Conservation (phyloP, 1,140 invertebrate genomes). For the Penaeus indicus region DNA sequence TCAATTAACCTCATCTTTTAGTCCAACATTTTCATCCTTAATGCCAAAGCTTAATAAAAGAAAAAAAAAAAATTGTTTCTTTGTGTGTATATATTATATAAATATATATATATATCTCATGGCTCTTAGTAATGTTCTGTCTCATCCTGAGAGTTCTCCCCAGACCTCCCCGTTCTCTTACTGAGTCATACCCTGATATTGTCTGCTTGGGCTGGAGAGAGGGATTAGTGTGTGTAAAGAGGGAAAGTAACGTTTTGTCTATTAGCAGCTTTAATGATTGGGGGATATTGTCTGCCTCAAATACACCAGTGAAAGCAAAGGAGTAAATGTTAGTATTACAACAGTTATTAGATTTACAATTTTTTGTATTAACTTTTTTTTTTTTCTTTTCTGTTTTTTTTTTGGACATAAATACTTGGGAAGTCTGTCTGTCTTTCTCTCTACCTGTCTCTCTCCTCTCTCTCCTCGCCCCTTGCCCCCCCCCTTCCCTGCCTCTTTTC, state of each 20-base stretch:
- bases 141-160: no score
- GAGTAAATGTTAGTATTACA: conserved; percentile 42
- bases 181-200: conserved; percentile 15
- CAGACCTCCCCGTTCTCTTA: neutral
- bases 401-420: conserved; percentile 24
- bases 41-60: conserved; percentile 54
- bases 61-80: neutral
- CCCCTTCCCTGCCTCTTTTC: no score
- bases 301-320: conserved; percentile 23
- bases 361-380: conserved; percentile 22
- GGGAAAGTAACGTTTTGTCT: conserved; percentile 3
- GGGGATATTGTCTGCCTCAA: neutral
- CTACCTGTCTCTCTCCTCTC: neutral
- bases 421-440: neutral
- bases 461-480: no score
- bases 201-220: conserved; percentile 33
- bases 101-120: conserved; percentile 41
- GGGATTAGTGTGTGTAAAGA: conserved; percentile 28
- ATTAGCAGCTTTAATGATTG: conserved; percentile 50
- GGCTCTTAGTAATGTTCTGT: no score
- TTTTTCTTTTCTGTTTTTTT: conserved; percentile 8
- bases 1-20: conserved; percentile 23
- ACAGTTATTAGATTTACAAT: conserved; percentile 18
- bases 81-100: neutral
- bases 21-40: conserved; percentile 36